These are phyloP conservation scores for Copidosoma floridanum DNA, from an alignment of 1,140 invertebrate species.

Conservation along the genomic window DNA sequence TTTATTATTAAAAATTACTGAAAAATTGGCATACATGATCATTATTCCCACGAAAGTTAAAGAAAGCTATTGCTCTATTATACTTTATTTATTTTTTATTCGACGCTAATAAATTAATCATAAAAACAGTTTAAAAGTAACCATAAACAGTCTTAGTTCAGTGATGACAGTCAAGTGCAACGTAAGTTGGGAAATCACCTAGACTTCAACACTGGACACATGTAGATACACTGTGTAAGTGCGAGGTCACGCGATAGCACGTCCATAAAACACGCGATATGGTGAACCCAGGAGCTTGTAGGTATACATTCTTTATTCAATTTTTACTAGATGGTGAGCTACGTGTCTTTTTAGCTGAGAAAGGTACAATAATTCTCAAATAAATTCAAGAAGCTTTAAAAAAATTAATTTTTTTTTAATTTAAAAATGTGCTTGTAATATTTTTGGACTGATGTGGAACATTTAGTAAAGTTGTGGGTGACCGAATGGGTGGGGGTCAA, in stretches of 20 bases:
- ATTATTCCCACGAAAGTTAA: no score
- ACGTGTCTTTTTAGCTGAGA: not conserved
- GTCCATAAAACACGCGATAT: conserved; percentile 35
- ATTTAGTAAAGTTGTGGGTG: conserved; percentile 24
- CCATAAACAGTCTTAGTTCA: no score
- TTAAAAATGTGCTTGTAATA: not conserved
- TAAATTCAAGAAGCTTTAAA: not conserved
- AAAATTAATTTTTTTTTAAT: not conserved
- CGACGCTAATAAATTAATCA: no score
- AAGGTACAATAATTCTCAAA: not conserved
- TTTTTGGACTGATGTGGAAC: conserved; percentile 18
- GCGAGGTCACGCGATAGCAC: conserved; percentile 42
- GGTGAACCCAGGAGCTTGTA: conserved; percentile 26
- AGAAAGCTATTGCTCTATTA: no score
- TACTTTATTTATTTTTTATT: no score
- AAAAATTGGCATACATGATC: no score
- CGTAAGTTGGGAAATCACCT: no score
- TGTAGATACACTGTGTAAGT: conserved; percentile 32
- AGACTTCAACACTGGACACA: no score
- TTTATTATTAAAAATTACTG: no score
- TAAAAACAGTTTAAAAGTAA: no score
- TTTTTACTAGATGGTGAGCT: not conserved
- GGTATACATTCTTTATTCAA: no score
- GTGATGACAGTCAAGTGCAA: no score
- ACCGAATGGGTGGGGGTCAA: not conserved